Conservation (phyloP, 30 jellyfish, hydroid and myxozoan genomes). For the Phacellophora camtschatica region DNA sequence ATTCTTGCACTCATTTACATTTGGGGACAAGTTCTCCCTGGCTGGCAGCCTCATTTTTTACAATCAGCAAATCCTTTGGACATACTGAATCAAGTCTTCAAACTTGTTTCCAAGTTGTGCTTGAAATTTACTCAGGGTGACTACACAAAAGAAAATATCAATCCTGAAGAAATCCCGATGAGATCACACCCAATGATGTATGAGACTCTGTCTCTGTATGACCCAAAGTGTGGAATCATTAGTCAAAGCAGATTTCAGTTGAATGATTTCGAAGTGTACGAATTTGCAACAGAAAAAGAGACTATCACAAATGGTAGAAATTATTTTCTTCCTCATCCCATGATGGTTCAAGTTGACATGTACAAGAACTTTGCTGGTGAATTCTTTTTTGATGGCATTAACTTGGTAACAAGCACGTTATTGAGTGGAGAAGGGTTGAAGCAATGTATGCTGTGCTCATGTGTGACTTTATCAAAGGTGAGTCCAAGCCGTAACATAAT, state of each 20-base stretch:
- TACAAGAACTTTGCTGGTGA: not conserved
- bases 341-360: conserved; percentile 10
- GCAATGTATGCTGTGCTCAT: conserved; percentile 73
- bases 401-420: conserved; percentile 46
- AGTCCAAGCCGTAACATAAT: conserved; percentile 24
- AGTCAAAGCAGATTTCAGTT: conserved; percentile 33
- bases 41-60: conserved; percentile 51
- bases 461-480: conserved; percentile 37
- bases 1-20: conserved; percentile 45
- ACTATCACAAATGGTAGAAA: conserved; percentile 4
- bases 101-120: conserved; percentile 62
- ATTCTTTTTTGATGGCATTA: conserved; percentile 55
- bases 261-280: conserved; percentile 27
- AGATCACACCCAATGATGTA: conserved; percentile 66
- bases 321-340: conserved; percentile 19
- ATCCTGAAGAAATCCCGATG: conserved; percentile 71
- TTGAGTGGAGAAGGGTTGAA: conserved; percentile 65
- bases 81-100: conserved; percentile 46
- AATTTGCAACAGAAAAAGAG: conserved; percentile 12
- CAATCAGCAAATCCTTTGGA: conserved; percentile 61
- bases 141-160: not conserved
- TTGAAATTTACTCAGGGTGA: conserved; percentile 26
- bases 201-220: conserved; percentile 33
- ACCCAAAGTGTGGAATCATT: conserved; percentile 66
- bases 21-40: conserved; percentile 56